Evolutionary conservation across 1,140 invertebrate species (phyloP), one percentile per base, ranked within the genome.

Genomic region (Ceratitis capitata): DNA sequence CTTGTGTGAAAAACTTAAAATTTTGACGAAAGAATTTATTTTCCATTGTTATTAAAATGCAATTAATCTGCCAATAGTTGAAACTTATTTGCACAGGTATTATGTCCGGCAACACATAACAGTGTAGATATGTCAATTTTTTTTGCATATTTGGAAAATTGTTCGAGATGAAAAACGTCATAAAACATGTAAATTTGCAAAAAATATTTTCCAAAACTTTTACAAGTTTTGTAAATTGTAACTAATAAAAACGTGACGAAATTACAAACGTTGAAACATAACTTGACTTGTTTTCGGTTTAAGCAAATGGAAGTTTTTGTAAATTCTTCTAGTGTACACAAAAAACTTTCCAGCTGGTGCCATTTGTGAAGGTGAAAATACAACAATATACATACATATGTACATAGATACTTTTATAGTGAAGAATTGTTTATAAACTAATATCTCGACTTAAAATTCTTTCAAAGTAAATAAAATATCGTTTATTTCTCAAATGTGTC

Each of bases 341-440:
- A 78, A 78, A 78, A 78, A 78, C 69, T 78, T 78, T 42, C 69
- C 69, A 78, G 69, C 69, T 78, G 69, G 69, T 78, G 69, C 39
- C 19, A 42, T 42, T 78, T 32, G 69, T 23, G 69, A 78, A 78
- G 19, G 39, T 78, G 35, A 78, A 78, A 78, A 78, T 78, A 45
- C 35, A 78, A 26, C 9, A 45, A 5, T 61, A 61, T 61, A 61
- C 4, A 12, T 61, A 61, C 4, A 12, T 61, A 61, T 61, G 5
- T 56, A 23, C 51, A 56, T 56, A 56, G 5, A 56, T 7, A 56
- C 23, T 56, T 56, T 61, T 61, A 61, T 61, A 19, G 32, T 69
- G n/a, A n/a, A n/a, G n/a, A n/a, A n/a, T n/a, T n/a, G n/a, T 19
- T 35, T 35, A 29, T 19, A 69, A 69, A 35, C 12, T 39, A 39